Evolutionary conservation across 1,140 invertebrate genomes (phyloP).

Genomic region (Temnothorax nylanderi): DNA sequence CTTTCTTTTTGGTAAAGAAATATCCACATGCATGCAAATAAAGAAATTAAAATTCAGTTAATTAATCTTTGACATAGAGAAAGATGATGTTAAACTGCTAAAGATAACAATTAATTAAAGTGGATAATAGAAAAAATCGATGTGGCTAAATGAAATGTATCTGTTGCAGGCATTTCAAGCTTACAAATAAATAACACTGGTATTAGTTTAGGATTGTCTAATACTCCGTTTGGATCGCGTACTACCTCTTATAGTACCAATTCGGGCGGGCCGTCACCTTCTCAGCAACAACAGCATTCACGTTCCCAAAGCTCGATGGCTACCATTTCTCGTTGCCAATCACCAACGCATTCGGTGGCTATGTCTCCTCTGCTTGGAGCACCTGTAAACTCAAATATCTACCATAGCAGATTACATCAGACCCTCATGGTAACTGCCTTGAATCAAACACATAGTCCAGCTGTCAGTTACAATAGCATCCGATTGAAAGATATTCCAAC

Average conservation of each 20-base stretch:
- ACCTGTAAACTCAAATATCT: conserved; percentile 69
- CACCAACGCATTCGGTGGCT: conserved; percentile 80
- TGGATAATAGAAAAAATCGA: conserved; percentile 8
- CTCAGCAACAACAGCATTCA: conserved; percentile 83
- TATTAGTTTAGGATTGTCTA: conserved; percentile 73
- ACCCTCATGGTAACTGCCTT: conserved; percentile 77
- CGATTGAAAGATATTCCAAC: conserved; percentile 75
- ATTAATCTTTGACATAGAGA: not conserved
- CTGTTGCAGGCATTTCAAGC: conserved; percentile 76
- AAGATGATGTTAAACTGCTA: not conserved
- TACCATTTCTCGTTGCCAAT: conserved; percentile 84
- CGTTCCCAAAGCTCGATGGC: conserved; percentile 89
- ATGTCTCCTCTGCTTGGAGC: conserved; percentile 78
- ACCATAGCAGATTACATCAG: conserved; percentile 81
- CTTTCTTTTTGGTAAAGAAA: conserved; percentile 79
- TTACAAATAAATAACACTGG: conserved; percentile 72
- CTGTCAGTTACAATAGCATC: conserved; percentile 76
- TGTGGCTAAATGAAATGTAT: not conserved
- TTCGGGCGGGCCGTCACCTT: conserved; percentile 76
- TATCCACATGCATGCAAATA: not conserved
- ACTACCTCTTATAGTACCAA: conserved; percentile 80
- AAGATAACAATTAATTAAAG: not conserved
- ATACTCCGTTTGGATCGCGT: conserved; percentile 80
- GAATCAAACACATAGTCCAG: conserved; percentile 74
- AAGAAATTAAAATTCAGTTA: not conserved